A percentile compares a stretch with the other conserved stretches of the same genome.
phyloP scores from a whole-genome alignment of 2,113 vertebrate genomes.

The Polyodon spathula region DNA sequence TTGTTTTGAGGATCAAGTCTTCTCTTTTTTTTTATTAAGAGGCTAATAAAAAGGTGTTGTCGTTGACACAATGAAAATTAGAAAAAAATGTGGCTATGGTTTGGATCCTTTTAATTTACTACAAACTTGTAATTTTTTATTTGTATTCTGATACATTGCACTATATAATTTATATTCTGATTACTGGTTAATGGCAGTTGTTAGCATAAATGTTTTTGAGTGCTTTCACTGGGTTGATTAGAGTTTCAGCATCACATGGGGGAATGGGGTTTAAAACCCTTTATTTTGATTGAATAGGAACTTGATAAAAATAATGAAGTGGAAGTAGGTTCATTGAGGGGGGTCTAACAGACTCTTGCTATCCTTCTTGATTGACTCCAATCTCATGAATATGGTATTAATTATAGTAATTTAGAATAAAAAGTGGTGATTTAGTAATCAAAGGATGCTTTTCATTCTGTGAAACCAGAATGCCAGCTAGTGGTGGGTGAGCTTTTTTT shows the following conservation, averaged over 20 bases:
- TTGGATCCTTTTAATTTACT: too few relatives aligned
- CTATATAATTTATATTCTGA: too few relatives aligned
- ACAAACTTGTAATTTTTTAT: too few relatives aligned
- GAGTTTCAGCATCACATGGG: slow-evolving; percentile 24
- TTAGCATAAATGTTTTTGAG: too few relatives aligned
- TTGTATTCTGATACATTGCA: too few relatives aligned
- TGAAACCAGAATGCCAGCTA: slow-evolving; percentile 28
- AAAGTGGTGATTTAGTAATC: slow-evolving; percentile 46
- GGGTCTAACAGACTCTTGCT: not conserved
- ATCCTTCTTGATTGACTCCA: not conserved
- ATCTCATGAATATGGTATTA: slow-evolving; percentile 46
- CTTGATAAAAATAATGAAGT: not conserved
- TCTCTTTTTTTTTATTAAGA: too few relatives aligned
- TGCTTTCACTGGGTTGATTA: slow-evolving; percentile 35
- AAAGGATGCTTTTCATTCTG: slow-evolving; percentile 45
- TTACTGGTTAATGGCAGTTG: too few relatives aligned
- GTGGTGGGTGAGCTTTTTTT: slow-evolving; percentile 42
- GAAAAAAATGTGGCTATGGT: too few relatives aligned
- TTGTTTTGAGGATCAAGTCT: too few relatives aligned
- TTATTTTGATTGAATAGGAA: not conserved
- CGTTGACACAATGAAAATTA: too few relatives aligned
- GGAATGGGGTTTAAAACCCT: slow-evolving; percentile 14
- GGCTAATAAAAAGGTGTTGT: too few relatives aligned
- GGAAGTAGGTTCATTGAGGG: not conserved
- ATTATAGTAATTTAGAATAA: slow-evolving; percentile 51